Evolutionary conservation across 2,888 invertebrate species (phyloP).

Genomic region (Dexiosoma caninum): DNA sequence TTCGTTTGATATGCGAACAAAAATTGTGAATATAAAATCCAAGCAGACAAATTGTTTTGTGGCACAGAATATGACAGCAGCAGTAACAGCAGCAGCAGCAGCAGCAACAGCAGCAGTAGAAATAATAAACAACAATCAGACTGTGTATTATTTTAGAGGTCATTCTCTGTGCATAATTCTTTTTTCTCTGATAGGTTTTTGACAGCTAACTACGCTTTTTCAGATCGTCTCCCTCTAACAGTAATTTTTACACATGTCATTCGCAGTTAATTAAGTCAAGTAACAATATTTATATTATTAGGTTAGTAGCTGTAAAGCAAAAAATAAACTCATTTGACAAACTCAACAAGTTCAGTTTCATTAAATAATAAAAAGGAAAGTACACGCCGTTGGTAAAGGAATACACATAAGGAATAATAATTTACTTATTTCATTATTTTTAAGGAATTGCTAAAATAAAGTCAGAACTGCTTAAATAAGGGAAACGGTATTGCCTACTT

Average conservation of each 20-base stretch:
- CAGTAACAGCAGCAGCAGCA: background rate
- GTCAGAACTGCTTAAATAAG: too few species aligned
- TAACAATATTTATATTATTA: constrained; percentile 41
- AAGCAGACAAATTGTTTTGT: constrained; percentile 60
- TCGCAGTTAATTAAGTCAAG: constrained; percentile 54
- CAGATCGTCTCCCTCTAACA: constrained; percentile 14
- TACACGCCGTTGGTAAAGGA: too few species aligned
- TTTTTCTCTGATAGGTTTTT: constrained; percentile 71
- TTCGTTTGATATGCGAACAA: constrained; percentile 10
- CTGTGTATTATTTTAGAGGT: constrained; percentile 68
- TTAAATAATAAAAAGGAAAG: too few species aligned
- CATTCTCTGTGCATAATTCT: constrained; percentile 63
- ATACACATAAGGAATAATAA: background rate
- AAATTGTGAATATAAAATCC: constrained; percentile 29
- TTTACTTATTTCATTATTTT: too few species aligned
- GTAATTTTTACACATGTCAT: constrained; percentile 52
- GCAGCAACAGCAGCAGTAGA: background rate
- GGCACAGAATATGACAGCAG: constrained; percentile 26
- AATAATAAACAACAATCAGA: constrained; percentile 30
- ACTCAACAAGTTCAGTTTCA: constrained; percentile 10
- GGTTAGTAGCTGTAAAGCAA: constrained; percentile 38
- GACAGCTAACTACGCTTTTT: constrained; percentile 71
- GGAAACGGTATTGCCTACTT: background rate
- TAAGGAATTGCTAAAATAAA: too few species aligned
- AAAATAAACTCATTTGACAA: constrained; percentile 12